A percentile compares a stretch with the other conserved stretches of the same genome.
Conservation (phyloP, 2,113 vertebrate genomes). For the Sorex fumeus region DNA sequence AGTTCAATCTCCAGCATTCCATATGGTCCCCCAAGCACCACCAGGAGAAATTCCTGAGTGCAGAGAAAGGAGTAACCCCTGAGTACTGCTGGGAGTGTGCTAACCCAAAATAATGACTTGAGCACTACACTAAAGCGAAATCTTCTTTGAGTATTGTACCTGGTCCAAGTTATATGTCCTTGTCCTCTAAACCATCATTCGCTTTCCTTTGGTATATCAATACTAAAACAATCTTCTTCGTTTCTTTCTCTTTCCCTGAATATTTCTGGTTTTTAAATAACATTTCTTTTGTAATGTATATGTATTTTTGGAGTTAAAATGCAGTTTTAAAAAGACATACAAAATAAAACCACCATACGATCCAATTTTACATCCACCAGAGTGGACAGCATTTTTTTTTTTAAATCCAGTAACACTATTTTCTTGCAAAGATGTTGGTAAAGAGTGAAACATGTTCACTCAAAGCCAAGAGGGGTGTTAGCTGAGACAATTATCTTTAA, state of each 20-base stretch:
- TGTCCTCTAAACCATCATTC: background rate
- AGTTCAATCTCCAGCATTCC: no score
- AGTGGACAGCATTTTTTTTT: background rate
- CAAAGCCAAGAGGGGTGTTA: constrained; percentile 8
- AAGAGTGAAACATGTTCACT: background rate
- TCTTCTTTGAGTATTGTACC: background rate
- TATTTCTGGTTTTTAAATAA: background rate
- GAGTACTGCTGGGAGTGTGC: no score
- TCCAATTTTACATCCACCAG: background rate
- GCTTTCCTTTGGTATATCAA: background rate
- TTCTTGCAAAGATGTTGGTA: background rate
- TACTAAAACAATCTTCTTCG: background rate
- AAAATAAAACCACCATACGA: constrained; percentile 40
- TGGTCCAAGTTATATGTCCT: background rate
- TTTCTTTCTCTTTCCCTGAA: background rate
- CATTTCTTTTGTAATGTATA: background rate
- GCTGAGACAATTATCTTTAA: background rate
- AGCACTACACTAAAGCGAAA: background rate
- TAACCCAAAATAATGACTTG: no score
- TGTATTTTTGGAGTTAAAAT: background rate
- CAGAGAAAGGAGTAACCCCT: no score
- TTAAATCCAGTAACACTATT: constrained; percentile 1
- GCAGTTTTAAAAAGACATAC: constrained; percentile 7
- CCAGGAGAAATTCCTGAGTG: no score
- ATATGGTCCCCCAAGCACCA: no score